phyloP scores from a whole-genome alignment of 2,888 invertebrate genomes.

The Thymelicus lineola region DNA sequence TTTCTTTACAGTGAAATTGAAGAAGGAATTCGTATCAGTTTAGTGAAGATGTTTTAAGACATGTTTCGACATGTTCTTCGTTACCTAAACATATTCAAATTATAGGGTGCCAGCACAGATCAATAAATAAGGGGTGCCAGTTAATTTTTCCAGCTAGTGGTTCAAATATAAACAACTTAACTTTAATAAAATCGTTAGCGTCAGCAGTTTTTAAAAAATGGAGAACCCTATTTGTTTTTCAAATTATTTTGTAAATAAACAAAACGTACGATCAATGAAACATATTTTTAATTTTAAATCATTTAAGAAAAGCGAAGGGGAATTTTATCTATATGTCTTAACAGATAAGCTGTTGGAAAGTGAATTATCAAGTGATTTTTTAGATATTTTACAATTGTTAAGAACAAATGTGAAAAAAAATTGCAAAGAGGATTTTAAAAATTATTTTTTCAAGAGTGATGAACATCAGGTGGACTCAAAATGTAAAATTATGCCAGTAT shows the following conservation, averaged over 20 bases:
- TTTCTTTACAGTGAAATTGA: background rate
- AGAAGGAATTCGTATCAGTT: background rate
- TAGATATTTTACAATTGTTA: constrained; percentile 51
- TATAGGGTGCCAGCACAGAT: constrained; percentile 2
- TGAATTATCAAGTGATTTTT: constrained; percentile 52
- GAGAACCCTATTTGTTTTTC: constrained; percentile 62
- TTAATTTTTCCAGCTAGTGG: no score
- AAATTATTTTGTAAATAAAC: constrained; percentile 71
- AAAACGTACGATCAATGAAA: constrained; percentile 68
- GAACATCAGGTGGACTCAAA: constrained; percentile 2
- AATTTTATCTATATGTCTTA: constrained; percentile 50
- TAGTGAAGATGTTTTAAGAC: constrained; percentile 38
- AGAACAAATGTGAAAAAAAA: constrained; percentile 57
- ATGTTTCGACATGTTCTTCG: constrained; percentile 66
- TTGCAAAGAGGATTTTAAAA: constrained; percentile 64
- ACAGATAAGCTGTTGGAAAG: constrained; percentile 52
- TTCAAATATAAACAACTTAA: background rate
- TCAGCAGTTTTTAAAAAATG: constrained; percentile 47
- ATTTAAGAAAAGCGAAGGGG: constrained; percentile 50
- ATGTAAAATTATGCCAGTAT: constrained; percentile 51
- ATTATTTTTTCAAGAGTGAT: constrained; percentile 52
- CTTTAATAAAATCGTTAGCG: no score
- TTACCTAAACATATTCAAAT: constrained; percentile 50
- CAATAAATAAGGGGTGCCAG: no score
- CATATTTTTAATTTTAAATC: constrained; percentile 61